phyloP scores from a whole-genome alignment of 2,113 vertebrate species.

The Hemibagrus wyckioides region DNA sequence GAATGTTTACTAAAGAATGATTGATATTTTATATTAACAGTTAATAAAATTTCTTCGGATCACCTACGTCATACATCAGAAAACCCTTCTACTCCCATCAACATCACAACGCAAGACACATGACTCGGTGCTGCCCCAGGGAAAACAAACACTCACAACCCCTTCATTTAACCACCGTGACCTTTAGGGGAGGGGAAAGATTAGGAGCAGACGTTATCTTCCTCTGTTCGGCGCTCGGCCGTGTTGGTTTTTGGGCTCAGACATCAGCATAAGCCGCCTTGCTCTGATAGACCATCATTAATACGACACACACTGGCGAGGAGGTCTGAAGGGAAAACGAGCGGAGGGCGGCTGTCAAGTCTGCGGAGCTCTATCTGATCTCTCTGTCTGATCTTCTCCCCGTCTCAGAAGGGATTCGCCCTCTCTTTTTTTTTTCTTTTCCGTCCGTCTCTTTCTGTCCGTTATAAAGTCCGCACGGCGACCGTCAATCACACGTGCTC shows the following conservation, averaged over 20 bases:
- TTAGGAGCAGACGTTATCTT: constrained; percentile 45
- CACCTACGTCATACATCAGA: background rate
- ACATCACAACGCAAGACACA: constrained; percentile 1
- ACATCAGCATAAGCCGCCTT: constrained; percentile 31
- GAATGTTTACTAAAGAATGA: background rate
- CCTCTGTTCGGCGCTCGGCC: constrained; percentile 6
- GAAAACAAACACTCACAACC: constrained; percentile 9
- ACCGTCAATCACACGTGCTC: constrained; percentile 31
- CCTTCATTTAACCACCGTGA: constrained; percentile 39
- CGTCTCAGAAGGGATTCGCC: constrained; percentile 39
- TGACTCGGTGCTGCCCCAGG: background rate
- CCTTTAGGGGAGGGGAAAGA: constrained; percentile 40
- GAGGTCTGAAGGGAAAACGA: constrained; percentile 45
- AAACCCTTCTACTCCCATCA: constrained; percentile 4
- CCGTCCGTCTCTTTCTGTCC: constrained; percentile 4
- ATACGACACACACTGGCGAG: constrained; percentile 27
- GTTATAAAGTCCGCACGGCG: constrained; percentile 15
- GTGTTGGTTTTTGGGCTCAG: constrained; percentile 53
- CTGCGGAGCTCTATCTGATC: constrained; percentile 36
- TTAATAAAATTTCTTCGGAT: background rate
- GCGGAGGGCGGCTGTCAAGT: constrained; percentile 35
- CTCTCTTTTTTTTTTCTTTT: background rate
- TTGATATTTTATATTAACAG: background rate
- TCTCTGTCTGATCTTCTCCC: constrained; percentile 31
- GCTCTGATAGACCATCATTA: constrained; percentile 37